Evolutionary conservation across 2,113 vertebrate genomes (phyloP).

Genomic region (Anarhynchus alexandrinus): DNA sequence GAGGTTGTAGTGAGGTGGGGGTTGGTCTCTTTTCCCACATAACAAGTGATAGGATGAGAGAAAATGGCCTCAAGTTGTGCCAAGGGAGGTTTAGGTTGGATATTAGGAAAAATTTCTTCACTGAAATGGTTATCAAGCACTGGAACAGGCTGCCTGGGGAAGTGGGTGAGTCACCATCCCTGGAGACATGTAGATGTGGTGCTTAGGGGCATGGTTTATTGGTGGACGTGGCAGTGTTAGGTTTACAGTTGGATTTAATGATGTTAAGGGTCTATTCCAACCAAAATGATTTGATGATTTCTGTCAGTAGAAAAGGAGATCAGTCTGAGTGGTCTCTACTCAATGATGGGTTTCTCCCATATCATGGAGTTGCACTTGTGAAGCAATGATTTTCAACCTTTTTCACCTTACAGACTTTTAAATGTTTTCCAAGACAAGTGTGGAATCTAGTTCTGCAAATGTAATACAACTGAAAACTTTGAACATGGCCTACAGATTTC

Average conservation of each 20-base stretch:
- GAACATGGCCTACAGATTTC: background rate
- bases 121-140: background rate
- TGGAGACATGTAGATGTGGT: fast-evolving
- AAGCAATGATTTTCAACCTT: background rate
- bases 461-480: background rate
- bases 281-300: background rate
- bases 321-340: background rate
- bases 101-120: background rate
- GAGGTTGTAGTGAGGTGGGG: background rate
- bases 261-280: background rate
- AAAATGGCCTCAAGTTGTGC: fast-evolving
- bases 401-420: background rate
- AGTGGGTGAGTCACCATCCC: background rate
- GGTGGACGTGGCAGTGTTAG: background rate
- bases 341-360: background rate
- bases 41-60: background rate
- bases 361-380: background rate
- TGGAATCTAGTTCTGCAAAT: background rate
- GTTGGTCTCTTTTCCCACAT: fast-evolving
- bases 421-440: background rate
- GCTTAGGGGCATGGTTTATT: background rate
- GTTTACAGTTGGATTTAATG: background rate
- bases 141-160: background rate
- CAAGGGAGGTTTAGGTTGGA: background rate
- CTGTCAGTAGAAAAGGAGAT: background rate